These are phyloP conservation scores for Aplysia californica DNA, from an alignment of 1,140 invertebrate species.

Conservation along the genomic window DNA sequence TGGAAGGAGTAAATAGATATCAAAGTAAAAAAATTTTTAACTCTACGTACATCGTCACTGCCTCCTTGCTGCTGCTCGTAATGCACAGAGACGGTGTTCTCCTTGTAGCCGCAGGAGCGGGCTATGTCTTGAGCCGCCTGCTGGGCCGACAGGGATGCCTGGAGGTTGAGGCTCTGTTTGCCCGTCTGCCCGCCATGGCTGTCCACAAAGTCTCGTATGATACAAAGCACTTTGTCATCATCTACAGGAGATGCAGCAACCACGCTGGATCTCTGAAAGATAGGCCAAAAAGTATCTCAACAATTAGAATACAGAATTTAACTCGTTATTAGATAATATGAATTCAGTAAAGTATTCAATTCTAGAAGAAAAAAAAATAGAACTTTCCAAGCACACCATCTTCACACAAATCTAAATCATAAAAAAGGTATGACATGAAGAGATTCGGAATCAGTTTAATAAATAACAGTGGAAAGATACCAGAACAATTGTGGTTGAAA, in stretches of 20 bases:
- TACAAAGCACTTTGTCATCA: conserved; percentile 69
- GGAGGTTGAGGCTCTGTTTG: conserved; percentile 65
- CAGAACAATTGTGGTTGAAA: no score
- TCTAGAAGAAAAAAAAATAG: no score
- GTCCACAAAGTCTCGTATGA: conserved; percentile 72
- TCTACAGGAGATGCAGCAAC: conserved; percentile 55
- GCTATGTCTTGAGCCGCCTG: conserved; percentile 71
- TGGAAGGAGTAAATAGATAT: no score
- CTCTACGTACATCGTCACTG: conserved; percentile 44
- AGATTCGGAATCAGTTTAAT: no score
- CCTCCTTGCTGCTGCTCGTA: conserved; percentile 61
- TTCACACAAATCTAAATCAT: no score
- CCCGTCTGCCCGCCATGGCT: conserved; percentile 43
- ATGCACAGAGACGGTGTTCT: conserved; percentile 69
- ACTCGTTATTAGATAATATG: no score
- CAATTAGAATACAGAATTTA: no score
- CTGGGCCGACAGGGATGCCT: conserved; percentile 69
- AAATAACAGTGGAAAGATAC: no score
- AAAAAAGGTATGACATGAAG: no score
- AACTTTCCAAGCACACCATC: no score
- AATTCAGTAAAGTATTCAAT: no score
- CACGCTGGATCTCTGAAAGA: conserved; percentile 22
- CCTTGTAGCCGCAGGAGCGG: conserved; percentile 70
- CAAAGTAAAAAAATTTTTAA: neutral
- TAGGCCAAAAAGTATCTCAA: no score